Evolutionary conservation across 2,888 invertebrate genomes (phyloP), one percentile per base, ranked within the genome.

Genomic region (Ophonus ardosiacus): DNA sequence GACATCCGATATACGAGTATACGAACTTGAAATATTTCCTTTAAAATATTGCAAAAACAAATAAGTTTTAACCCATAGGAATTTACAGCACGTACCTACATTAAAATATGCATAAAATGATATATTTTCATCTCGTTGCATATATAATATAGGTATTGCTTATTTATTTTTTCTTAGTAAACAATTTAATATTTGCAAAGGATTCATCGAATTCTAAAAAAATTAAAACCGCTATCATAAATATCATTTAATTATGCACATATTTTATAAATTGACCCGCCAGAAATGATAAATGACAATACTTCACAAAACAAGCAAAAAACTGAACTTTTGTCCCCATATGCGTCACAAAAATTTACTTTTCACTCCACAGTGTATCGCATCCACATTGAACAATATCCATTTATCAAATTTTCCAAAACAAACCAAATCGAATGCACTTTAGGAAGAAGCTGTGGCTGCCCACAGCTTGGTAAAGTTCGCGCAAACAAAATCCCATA

Each of bases 401-500:
- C 68, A 68, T 68, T 68, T 68, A 68, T 68, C 68, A 68, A 68
- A 68, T 31, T 68, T 31, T 68, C 31, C 68, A 68, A 38, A 68
- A 68, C 68, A 68, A 68, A 68, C 31, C 38, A 68, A 68, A 68
- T 68, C 68, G 38, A 68, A 68, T 68, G 68, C 68, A 68, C 38
- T 68, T 63, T 68, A 68, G 24, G 38, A 68, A 68, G 68, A 68
- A 68, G 38, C 38, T 7, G 31, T 17, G 17, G 59, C 59, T 59
- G 24, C 68, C 38, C 68, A 31, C 31, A 31, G 63, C 68, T 31
- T 68, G 31, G 68, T 15, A 10, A 68, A 68, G 15, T 68, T 68
- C 13, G 13, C 15, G 68, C 68, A 38, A 68, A 38, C 68, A 68
- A 63, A 63, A 63, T 63, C 63, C 68, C 68, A 68, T 63, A 68